Evolutionary conservation across 2,888 invertebrate genomes (phyloP).

Genomic region (Leptopilina myrica): DNA sequence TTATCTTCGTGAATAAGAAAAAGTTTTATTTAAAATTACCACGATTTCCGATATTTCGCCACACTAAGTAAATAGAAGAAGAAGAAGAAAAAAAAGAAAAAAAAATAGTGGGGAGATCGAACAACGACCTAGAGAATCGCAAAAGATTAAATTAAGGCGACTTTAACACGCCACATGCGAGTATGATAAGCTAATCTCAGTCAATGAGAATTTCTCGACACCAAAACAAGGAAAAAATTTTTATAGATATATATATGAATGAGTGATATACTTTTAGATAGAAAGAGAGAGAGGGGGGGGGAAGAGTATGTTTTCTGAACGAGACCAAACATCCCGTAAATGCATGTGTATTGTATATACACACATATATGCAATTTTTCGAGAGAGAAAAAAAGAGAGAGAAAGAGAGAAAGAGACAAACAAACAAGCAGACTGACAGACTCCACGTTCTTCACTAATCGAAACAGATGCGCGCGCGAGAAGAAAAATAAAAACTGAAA

Average conservation of each 20-base stretch:
- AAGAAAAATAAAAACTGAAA: conserved; percentile 11
- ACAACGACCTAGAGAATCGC: conserved; percentile 36
- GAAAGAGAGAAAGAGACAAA: neutral
- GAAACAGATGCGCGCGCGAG: conserved; percentile 11
- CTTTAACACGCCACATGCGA: conserved; percentile 17
- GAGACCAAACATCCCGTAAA: conserved; percentile 11
- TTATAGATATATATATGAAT: neutral
- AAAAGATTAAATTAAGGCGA: conserved; percentile 5
- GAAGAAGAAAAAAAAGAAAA: neutral
- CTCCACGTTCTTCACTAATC: neutral
- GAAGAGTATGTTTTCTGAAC: conserved; percentile 13
- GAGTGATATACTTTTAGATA: neutral
- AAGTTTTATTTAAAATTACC: neutral
- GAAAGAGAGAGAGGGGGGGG: neutral
- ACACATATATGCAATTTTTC: conserved; percentile 13
- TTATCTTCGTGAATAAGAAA: no score
- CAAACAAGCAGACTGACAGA: conserved; percentile 9
- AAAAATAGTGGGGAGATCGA: conserved; percentile 8
- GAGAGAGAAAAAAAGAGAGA: no score
- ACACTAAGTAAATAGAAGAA: neutral
- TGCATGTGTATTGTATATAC: neutral
- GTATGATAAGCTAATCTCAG: conserved; percentile 38
- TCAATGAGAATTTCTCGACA: conserved; percentile 38
- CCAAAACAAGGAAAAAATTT: conserved; percentile 1
- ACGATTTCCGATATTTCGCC: conserved; percentile 1